Percentiles rank a stretch among this genome's conserved stretches.
These are phyloP conservation scores for Okapia johnstoni DNA, from an alignment of 2,113 vertebrate genomes.

Conservation along the genomic window DNA sequence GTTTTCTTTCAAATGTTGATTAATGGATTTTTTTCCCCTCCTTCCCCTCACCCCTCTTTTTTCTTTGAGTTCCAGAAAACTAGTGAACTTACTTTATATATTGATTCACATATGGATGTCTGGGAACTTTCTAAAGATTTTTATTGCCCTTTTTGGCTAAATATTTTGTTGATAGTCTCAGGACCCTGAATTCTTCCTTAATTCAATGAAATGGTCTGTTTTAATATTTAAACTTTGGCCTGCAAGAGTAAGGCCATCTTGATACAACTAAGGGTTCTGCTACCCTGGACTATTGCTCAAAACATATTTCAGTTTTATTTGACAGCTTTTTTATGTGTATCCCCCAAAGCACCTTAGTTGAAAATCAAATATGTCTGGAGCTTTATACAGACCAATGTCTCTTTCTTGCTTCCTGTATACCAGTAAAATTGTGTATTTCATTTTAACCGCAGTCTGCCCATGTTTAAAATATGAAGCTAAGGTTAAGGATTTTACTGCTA, in stretches of 20 bases:
- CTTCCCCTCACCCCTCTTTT: background rate
- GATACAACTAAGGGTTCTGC: background rate
- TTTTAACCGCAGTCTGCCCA: conserved; percentile 58
- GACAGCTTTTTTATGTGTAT: conserved; percentile 54
- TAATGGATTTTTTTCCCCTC: background rate
- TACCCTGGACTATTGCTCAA: conserved; percentile 1
- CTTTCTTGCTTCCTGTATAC: conserved; percentile 31
- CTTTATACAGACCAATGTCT: conserved; percentile 50
- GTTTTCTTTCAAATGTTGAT: background rate
- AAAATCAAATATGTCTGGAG: conserved; percentile 65
- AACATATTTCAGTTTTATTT: conserved; percentile 64
- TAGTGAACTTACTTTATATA: background rate
- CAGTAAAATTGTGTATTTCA: conserved; percentile 64
- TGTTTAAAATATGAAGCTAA: conserved; percentile 63
- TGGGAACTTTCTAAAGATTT: background rate
- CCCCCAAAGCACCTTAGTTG: conserved; percentile 41
- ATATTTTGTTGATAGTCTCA: background rate
- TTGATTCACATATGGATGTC: background rate
- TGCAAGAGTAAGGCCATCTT: background rate
- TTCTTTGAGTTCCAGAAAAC: background rate
- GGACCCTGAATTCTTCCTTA: background rate
- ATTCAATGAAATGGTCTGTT: conserved; percentile 10
- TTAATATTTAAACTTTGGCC: conserved; percentile 33
- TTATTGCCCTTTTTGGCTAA: background rate
- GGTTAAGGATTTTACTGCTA: conserved; percentile 45